Conservation (phyloP, 2,888 invertebrate species). For the Zhuqinia jingwanae region DNA sequence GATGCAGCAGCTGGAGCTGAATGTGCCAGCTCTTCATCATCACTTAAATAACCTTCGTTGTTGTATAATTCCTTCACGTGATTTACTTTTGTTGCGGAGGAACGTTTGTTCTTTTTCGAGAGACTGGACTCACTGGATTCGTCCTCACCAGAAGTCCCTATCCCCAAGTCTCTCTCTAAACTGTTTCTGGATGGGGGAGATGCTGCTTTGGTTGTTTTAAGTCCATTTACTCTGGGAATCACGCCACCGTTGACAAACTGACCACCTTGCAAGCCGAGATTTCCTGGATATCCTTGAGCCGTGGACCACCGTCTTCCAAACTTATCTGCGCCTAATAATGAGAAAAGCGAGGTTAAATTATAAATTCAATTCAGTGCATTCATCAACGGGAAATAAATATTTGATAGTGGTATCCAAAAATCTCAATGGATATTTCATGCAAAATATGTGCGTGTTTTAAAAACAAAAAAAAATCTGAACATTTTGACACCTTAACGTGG, state of each 20-base stretch:
- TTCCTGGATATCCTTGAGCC: slow-evolving; percentile 68
- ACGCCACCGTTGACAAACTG: slow-evolving; percentile 78
- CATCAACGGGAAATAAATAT: too few species aligned
- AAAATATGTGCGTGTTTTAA: not conserved
- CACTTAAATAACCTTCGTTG: slow-evolving; percentile 83
- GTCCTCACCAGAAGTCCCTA: slow-evolving; percentile 90
- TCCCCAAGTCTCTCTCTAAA: slow-evolving; percentile 87
- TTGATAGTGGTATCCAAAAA: too few species aligned
- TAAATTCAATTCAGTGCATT: too few species aligned
- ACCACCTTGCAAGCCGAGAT: slow-evolving; percentile 73
- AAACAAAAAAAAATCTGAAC: too few species aligned
- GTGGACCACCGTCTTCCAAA: slow-evolving; percentile 66
- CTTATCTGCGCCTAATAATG: slow-evolving; percentile 54
- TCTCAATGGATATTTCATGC: too few species aligned
- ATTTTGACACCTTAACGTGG: not conserved
- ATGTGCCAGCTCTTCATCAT: slow-evolving; percentile 80
- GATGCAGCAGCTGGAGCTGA: slow-evolving; percentile 79
- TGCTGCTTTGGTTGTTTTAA: slow-evolving; percentile 72
- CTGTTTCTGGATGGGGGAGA: slow-evolving; percentile 76
- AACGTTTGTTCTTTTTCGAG: slow-evolving; percentile 82
- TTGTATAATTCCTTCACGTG: slow-evolving; percentile 85
- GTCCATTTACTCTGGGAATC: slow-evolving; percentile 76
- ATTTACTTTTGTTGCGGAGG: slow-evolving; percentile 73
- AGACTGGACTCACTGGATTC: slow-evolving; percentile 92
- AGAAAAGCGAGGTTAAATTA: not conserved